Percentiles rank a stretch among this genome's conserved stretches.
Evolutionary conservation across 2,113 vertebrate genomes (phyloP).

Genomic region (Hepsetus odoe): DNA sequence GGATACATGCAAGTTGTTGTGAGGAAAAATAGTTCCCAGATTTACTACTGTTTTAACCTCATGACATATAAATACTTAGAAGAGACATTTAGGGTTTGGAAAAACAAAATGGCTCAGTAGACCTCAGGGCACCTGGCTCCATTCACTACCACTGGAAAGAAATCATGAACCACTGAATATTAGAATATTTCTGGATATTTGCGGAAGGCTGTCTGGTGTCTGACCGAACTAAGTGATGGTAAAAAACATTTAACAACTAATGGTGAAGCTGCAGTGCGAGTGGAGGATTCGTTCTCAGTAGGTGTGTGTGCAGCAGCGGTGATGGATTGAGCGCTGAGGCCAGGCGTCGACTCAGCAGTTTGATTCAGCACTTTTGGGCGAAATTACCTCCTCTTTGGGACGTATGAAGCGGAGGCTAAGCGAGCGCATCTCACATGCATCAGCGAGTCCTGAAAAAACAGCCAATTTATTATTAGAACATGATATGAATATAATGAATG

Average conservation of each 20-base stretch:
- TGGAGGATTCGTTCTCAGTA: not conserved
- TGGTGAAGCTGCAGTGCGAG: not conserved
- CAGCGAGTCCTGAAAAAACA: not conserved
- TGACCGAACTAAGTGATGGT: not conserved
- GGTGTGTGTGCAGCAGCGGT: not conserved
- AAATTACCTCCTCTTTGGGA: slow-evolving; percentile 9
- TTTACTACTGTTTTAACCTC: too few species aligned
- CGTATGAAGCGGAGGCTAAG: not conserved
- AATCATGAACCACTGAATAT: too few species aligned
- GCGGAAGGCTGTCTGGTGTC: too few species aligned
- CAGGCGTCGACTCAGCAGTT: slow-evolving; percentile 36
- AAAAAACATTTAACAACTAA: not conserved
- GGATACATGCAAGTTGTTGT: too few species aligned
- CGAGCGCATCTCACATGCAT: not conserved
- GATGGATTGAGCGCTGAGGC: slow-evolving; percentile 16
- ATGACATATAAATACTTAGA: too few species aligned
- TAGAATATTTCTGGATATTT: too few species aligned
- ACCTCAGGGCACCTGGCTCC: too few species aligned
- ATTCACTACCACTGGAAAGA: too few species aligned
- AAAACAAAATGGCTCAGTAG: too few species aligned
- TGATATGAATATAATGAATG: not conserved
- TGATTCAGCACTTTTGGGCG: slow-evolving; percentile 35
- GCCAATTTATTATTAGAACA: not conserved
- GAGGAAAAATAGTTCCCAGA: too few species aligned
- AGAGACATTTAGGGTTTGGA: too few species aligned